phyloP scores from a whole-genome alignment of 2,113 vertebrate genomes.

The Abramis brama region DNA sequence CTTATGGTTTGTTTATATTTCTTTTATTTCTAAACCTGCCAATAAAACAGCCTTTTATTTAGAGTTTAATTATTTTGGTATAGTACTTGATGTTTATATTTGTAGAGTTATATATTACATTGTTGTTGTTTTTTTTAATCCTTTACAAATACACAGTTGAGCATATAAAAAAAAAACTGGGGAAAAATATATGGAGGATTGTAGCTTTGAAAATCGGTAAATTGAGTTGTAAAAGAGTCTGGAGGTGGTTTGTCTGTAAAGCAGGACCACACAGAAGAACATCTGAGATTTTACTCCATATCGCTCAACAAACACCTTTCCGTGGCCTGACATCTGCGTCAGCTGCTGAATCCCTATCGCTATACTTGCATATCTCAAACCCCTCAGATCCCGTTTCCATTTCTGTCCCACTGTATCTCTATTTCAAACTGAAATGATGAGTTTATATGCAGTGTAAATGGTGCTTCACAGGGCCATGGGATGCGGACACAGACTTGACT shows the following conservation, averaged over 20 bases:
- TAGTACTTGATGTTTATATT: background rate
- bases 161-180: background rate
- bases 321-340: conserved; percentile 48
- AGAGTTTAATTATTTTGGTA: background rate
- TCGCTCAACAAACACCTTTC: conserved; percentile 67
- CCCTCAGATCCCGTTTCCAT: conserved; percentile 35
- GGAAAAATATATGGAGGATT: background rate
- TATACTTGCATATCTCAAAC: conserved; percentile 22
- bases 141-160: background rate
- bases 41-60: background rate
- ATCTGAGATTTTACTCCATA: conserved; percentile 42
- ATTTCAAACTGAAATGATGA: conserved; percentile 11
- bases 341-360: background rate
- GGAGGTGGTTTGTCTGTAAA: background rate
- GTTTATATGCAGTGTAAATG: conserved; percentile 2
- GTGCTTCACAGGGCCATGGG: background rate
- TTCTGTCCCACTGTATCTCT: conserved; percentile 32
- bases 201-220: background rate
- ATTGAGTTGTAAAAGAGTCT: background rate
- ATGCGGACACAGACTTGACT: conserved; percentile 37
- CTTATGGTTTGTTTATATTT: background rate
- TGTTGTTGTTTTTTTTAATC: no score
- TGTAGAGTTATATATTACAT: background rate
- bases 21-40: background rate
- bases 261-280: background rate